phyloP scores from a whole-genome alignment of 2,888 invertebrate species.

The Notodonta dromedarius region DNA sequence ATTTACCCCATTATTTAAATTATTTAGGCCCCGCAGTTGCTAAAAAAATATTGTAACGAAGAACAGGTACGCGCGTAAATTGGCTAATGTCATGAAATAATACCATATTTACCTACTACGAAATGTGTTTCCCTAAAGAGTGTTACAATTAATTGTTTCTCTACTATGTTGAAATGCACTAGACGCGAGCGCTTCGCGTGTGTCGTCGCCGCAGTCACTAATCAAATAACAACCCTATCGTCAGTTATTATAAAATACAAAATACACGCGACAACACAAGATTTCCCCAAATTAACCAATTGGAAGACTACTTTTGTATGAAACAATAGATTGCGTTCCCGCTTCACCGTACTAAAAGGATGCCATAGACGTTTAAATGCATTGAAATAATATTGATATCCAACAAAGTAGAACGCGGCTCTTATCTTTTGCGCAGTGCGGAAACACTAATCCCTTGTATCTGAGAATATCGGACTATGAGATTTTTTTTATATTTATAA shows the following conservation, averaged over 20 bases:
- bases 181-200: conserved; percentile 21
- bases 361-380: conserved; percentile 45
- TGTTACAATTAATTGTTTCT: conserved; percentile 40
- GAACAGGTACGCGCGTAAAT: conserved; percentile 72
- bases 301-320: conserved; percentile 73
- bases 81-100: conserved; percentile 69
- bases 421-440: conserved; percentile 64
- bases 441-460: conserved; percentile 75
- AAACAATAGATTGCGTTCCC: conserved; percentile 44
- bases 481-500: conserved; percentile 66
- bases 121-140: conserved; percentile 45
- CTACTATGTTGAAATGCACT: conserved; percentile 57
- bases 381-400: conserved; percentile 36
- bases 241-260: conserved; percentile 42
- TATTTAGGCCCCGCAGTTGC: conserved; percentile 63
- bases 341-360: conserved; percentile 44
- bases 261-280: conserved; percentile 55
- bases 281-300: conserved; percentile 59
- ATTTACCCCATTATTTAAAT: conserved; percentile 41
- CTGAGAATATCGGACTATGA: conserved; percentile 71
- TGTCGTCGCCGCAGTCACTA: conserved; percentile 32
- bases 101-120: conserved; percentile 48
- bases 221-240: conserved; percentile 39
- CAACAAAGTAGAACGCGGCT: conserved; percentile 46
- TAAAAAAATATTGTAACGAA: conserved; percentile 56